These are phyloP conservation scores for Neelides sp. DNA, from an alignment of 1,140 invertebrate genomes.

Conservation along the genomic window DNA sequence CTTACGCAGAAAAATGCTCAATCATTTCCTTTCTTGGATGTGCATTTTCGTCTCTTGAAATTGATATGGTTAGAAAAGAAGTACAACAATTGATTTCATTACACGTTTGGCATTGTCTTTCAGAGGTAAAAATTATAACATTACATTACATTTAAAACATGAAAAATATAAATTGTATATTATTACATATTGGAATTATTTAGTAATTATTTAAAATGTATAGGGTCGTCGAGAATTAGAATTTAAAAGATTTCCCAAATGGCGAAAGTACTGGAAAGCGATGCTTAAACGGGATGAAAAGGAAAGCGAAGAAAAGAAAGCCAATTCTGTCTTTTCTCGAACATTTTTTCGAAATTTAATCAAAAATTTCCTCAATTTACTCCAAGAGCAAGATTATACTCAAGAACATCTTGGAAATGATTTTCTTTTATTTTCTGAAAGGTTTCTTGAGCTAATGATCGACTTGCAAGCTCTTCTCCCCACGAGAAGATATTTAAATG, in stretches of 20 bases:
- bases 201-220: constrained; percentile 15
- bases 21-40: constrained; percentile 26
- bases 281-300: constrained; percentile 70
- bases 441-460: constrained; percentile 90
- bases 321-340: constrained; percentile 67
- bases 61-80: constrained; percentile 80
- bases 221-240: constrained; percentile 65
- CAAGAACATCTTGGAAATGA: constrained; percentile 44
- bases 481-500: constrained; percentile 92
- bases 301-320: constrained; percentile 49
- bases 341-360: constrained; percentile 78
- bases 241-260: constrained; percentile 72
- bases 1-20: constrained; percentile 35
- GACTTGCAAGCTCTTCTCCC: constrained; percentile 90
- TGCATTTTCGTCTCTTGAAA: constrained; percentile 52
- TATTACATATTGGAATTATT: too few relatives aligned
- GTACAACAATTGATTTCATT: constrained; percentile 83
- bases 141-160: constrained; percentile 2
- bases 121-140: constrained; percentile 44
- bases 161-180: too few relatives aligned
- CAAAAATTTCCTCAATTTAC: constrained; percentile 72
- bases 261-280: constrained; percentile 82
- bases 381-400: constrained; percentile 43
- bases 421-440: constrained; percentile 75
- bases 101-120: constrained; percentile 84